Conservation (phyloP, 2,113 vertebrate genomes). For the Tyto alba region DNA sequence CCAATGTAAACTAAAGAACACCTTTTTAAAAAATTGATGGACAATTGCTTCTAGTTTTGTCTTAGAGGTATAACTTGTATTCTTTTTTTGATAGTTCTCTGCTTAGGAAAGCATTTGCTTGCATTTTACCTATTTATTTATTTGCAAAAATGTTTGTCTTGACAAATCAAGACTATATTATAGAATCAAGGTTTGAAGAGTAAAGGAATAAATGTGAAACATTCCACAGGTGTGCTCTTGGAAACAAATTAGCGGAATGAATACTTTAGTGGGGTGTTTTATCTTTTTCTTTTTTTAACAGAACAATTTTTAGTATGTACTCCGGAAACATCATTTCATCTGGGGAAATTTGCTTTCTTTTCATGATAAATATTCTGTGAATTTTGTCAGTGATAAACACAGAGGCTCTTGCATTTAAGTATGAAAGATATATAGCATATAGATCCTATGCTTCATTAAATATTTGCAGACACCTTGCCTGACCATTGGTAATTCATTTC, state of each 20-base stretch:
- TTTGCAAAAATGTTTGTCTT: background rate
- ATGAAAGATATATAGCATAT: background rate
- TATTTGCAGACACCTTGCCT: background rate
- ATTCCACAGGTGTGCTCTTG: background rate
- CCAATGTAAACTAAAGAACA: background rate
- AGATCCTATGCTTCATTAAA: background rate
- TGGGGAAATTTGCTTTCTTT: background rate
- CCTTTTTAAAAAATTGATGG: background rate
- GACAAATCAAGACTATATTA: background rate
- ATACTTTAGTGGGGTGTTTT: background rate
- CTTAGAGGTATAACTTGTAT: background rate
- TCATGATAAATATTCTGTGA: background rate
- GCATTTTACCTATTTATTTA: background rate
- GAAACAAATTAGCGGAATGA: background rate
- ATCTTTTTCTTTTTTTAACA: background rate
- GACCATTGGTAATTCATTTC: background rate
- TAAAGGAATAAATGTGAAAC: background rate
- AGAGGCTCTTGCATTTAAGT: background rate
- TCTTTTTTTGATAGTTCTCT: background rate
- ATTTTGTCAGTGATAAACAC: background rate
- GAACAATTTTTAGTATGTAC: background rate
- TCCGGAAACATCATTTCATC: background rate
- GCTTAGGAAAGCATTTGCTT: background rate
- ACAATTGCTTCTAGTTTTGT: background rate
- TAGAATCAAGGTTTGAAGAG: background rate